Evolutionary conservation across 2,797 vertebrate genomes (phyloP), one percentile per base, ranked within the genome.

Genomic region (Chaenodraco wilsoni): DNA sequence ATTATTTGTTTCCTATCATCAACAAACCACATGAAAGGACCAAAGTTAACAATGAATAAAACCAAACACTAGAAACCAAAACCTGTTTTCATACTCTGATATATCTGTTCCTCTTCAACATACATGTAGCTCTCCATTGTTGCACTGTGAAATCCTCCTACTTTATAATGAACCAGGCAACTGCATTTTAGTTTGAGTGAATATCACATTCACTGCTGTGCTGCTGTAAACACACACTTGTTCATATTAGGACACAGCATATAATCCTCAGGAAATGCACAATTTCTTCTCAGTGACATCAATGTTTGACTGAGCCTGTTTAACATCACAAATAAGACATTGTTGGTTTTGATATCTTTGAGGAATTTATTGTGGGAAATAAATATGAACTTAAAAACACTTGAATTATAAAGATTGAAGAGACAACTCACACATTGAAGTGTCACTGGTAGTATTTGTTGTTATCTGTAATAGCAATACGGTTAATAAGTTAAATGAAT

Each of bases 401-500:
- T n/a, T n/a, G n/a, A n/a, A n/a, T n/a, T n/a, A n/a, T n/a, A n/a
- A 37, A 37, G 33, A 37, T 37, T 9, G 1, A 37, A 37, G 6
- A 37, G 33, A 37, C 7, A 37, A 37, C 86, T 87, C 65, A 93
- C 92, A 50, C 4, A 1, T 43, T 0, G 8, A 33, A 10, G 5
- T 8, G 4, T 51, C 1, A 16, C 1, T 12, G 27, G 10, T 75
- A 51, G 79, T 76, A 1, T 67, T 69, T 64, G 16, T 61, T 55
- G 14, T 37, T 73, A 1, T 88, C 90, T 93, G 78, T 19, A 83
- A 77, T 12, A 67, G 23, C 45, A 68, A 73, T 8, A 40, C 0
- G 44, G 23, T 65, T 17, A 9, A 58, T 44, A 21, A 8, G 4
- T 65, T 60, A n/a, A n/a, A n/a, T n/a, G n/a, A n/a, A 3, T 50